These are phyloP conservation scores for Formicarius rufipectus DNA, from an alignment of 2,113 vertebrate species.

Conservation along the genomic window DNA sequence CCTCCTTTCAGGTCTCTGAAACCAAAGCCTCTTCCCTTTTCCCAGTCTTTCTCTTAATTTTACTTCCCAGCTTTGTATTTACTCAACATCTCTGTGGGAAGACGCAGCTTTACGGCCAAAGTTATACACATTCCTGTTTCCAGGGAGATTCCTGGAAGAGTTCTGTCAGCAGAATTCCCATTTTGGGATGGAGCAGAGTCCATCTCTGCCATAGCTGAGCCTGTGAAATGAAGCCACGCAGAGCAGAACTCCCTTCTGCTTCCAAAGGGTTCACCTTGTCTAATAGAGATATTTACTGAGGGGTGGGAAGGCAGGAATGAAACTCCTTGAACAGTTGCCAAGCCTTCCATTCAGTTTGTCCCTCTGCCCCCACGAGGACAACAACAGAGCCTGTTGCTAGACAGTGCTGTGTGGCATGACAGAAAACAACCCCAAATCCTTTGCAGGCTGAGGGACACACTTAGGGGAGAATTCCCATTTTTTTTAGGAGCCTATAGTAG, in stretches of 20 bases:
- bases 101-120: rapidly evolving
- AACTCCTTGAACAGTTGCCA: conserved; percentile 19
- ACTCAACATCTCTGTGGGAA: neutral
- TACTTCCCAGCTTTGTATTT: rapidly evolving
- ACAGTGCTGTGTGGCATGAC: neutral
- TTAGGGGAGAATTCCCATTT: neutral
- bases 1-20: neutral
- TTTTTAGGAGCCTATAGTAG: neutral
- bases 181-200: neutral
- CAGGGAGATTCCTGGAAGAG: neutral
- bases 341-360: conserved; percentile 2
- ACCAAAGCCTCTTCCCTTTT: neutral
- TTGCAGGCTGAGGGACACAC: neutral
- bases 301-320: neutral
- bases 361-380: neutral
- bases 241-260: neutral
- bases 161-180: neutral
- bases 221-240: neutral
- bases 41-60: neutral
- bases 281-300: conserved; percentile 23
- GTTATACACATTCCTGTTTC: rapidly evolving
- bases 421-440: conserved; percentile 14
- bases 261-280: neutral
- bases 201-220: neutral
- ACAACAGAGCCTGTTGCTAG: conserved; percentile 3